phyloP scores from a whole-genome alignment of 2,113 vertebrate species.

The Xiphophorus hellerii region DNA sequence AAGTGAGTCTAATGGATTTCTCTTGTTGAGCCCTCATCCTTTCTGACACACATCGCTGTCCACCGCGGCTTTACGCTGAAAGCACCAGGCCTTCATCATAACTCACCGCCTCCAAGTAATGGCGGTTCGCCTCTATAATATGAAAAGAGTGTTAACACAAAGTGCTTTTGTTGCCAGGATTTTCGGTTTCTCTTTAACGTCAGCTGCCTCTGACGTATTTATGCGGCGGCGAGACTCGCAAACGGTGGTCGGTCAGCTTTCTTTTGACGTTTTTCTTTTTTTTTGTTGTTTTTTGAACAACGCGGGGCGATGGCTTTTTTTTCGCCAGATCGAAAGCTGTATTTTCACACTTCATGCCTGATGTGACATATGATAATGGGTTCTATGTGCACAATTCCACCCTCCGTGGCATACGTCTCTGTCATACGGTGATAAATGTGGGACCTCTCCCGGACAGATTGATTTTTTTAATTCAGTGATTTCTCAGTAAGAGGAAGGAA shows the following conservation, averaged over 20 bases:
- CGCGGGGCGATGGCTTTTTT: slow-evolving; percentile 14
- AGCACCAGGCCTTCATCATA: slow-evolving; percentile 38
- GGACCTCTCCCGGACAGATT: slow-evolving; percentile 39
- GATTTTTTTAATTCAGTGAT: slow-evolving; percentile 60
- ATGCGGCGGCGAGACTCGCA: slow-evolving; percentile 4
- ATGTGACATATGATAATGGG: slow-evolving; percentile 68
- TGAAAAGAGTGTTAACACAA: slow-evolving; percentile 23
- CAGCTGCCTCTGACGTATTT: slow-evolving; percentile 2
- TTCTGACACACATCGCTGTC: slow-evolving; percentile 42
- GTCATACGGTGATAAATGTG: slow-evolving; percentile 64
- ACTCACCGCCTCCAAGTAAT: slow-evolving; percentile 41
- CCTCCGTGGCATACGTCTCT: slow-evolving; percentile 61
- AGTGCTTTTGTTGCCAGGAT: slow-evolving; percentile 31
- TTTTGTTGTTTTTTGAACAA: slow-evolving; percentile 56
- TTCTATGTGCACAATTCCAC: slow-evolving; percentile 58
- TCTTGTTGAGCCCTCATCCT: slow-evolving; percentile 51
- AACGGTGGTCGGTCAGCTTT: neutral
- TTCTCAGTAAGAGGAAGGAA: slow-evolving; percentile 38
- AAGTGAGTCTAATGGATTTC: slow-evolving; percentile 63
- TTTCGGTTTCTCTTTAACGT: slow-evolving; percentile 24
- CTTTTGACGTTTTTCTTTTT: neutral
- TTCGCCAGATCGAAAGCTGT: slow-evolving; percentile 30
- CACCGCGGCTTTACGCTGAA: slow-evolving; percentile 20
- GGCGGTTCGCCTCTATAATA: slow-evolving; percentile 21
- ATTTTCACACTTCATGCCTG: slow-evolving; percentile 25